These are phyloP conservation scores for Nothocercus nigrocapillus DNA, from an alignment of 2,113 vertebrate genomes.

Conservation along the genomic window DNA sequence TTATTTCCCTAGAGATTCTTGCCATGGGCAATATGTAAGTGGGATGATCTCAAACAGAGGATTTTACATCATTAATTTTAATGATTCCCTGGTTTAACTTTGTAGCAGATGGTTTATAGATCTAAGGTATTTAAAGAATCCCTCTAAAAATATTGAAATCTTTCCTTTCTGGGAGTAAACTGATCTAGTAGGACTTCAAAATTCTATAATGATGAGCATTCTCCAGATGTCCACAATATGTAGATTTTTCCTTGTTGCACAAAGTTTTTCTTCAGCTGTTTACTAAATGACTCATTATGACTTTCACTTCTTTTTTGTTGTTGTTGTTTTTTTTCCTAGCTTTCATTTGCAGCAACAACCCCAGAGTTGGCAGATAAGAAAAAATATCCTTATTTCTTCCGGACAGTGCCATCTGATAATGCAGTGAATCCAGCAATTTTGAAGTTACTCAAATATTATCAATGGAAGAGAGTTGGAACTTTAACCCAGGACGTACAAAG, in stretches of 20 bases:
- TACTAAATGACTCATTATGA: background rate
- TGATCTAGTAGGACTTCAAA: background rate
- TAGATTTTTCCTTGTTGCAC: background rate
- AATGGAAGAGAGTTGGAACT: slow-evolving; percentile 96
- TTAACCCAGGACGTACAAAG: slow-evolving; percentile 97
- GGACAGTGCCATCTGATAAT: slow-evolving; percentile 97
- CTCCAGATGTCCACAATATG: accelerated
- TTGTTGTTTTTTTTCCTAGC: slow-evolving; percentile 77
- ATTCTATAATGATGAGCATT: background rate
- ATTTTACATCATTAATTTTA: background rate
- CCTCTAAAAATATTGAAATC: background rate
- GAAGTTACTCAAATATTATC: slow-evolving; percentile 93
- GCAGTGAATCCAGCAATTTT: slow-evolving; percentile 97
- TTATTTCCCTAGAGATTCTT: background rate
- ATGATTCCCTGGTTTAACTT: background rate
- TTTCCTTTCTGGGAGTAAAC: background rate
- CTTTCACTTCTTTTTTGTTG: background rate
- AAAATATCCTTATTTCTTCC: slow-evolving; percentile 98
- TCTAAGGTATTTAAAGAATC: background rate
- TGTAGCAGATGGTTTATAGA: background rate
- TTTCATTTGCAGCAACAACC: slow-evolving; percentile 97
- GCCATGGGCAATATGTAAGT: background rate
- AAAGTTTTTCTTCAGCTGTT: background rate
- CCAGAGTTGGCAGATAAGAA: slow-evolving; percentile 98
- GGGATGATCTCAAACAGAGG: background rate